Conservation (phyloP, 2,888 invertebrate genomes). For the Mantis religiosa region DNA sequence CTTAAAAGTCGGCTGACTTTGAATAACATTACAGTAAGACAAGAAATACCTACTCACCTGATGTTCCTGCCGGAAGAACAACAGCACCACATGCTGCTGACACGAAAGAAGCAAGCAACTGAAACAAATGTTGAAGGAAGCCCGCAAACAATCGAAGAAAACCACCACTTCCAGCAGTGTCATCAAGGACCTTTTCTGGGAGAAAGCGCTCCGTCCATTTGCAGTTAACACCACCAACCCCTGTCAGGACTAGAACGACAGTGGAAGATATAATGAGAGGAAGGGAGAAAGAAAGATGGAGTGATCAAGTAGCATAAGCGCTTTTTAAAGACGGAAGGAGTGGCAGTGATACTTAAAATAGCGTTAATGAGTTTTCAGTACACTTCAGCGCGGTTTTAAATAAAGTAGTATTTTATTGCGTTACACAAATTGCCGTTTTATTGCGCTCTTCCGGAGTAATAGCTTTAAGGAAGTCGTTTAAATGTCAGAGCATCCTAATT, state of each 20-base stretch:
- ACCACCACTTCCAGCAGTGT: neutral
- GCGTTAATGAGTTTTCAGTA: neutral
- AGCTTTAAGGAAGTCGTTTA: neutral
- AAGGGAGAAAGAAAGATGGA: neutral
- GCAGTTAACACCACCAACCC: neutral
- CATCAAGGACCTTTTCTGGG: neutral
- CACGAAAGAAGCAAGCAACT: neutral
- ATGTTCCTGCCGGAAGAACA: neutral
- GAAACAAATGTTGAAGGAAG: neutral
- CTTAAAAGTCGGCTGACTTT: too few species aligned
- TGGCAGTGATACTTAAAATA: neutral
- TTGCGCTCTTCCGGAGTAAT: neutral
- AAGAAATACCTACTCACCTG: neutral
- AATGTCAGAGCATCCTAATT: neutral
- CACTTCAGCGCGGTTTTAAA: neutral
- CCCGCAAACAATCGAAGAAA: neutral
- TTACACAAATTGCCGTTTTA: neutral
- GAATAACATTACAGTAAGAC: too few species aligned
- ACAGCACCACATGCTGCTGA: neutral
- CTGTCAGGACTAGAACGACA: neutral
- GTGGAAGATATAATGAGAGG: neutral
- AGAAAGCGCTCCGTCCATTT: neutral
- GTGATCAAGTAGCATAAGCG: neutral
- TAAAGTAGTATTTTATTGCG: neutral
- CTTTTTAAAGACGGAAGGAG: neutral